These are phyloP conservation scores for Drosophila sucinea DNA, from an alignment of 1,140 invertebrate species.

Conservation along the genomic window DNA sequence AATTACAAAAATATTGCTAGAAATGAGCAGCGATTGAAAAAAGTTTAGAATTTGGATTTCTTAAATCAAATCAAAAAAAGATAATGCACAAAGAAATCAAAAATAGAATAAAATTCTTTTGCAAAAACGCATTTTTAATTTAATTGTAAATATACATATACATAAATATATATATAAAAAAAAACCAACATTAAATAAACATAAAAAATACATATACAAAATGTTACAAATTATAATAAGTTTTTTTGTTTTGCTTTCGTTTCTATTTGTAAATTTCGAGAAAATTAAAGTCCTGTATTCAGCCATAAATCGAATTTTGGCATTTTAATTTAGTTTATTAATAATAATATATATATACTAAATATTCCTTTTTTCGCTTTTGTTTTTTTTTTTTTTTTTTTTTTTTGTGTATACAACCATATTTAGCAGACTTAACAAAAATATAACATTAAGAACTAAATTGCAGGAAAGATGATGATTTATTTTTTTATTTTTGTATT, in stretches of 20 bases:
- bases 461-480: slow-evolving; percentile 36
- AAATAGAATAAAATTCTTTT: slow-evolving; percentile 1
- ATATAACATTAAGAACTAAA: slow-evolving; percentile 67
- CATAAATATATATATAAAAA: slow-evolving; percentile 30
- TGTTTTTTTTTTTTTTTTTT: slow-evolving; percentile 26
- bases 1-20: no score
- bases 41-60: no score
- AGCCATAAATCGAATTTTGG: slow-evolving; percentile 35
- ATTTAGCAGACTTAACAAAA: slow-evolving; percentile 67
- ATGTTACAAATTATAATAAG: slow-evolving; percentile 38
- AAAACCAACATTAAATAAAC: slow-evolving; percentile 65
- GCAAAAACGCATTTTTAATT: slow-evolving; percentile 49
- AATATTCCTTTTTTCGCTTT: slow-evolving; percentile 3
- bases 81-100: not conserved
- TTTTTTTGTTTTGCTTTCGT: not conserved
- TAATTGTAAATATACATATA: slow-evolving; percentile 35
- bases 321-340: slow-evolving; percentile 39
- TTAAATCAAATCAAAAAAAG: no score
- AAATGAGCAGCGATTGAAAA: no score
- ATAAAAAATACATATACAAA: slow-evolving; percentile 59
- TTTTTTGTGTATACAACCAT: slow-evolving; percentile 62
- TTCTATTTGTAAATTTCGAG: slow-evolving; percentile 49
- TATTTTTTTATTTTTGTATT: not conserved
- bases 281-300: slow-evolving; percentile 40
- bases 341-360: slow-evolving; percentile 16